Evolutionary conservation across 2,113 vertebrate species (phyloP).

Genomic region (Bubalus kerabau): DNA sequence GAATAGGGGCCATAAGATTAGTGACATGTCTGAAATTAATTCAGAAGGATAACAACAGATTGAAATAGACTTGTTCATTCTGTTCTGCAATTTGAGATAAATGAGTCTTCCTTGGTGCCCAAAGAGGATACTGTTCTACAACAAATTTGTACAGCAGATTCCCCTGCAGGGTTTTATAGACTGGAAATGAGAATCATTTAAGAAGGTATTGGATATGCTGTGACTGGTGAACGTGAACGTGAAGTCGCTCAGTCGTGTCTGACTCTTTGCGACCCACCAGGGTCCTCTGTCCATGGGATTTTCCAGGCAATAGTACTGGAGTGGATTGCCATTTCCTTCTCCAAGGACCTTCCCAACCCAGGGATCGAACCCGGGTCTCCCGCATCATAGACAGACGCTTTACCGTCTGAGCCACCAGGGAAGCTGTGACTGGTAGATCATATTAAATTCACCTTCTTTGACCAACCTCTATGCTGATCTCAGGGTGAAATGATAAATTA

Average conservation of each 20-base stretch:
- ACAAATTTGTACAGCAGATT: not conserved
- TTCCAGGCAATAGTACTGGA: no score
- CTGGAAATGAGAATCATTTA: slow-evolving; percentile 40
- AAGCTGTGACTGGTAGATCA: not conserved
- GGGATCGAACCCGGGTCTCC: no score
- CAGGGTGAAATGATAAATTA: slow-evolving; percentile 35
- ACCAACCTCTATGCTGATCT: not conserved
- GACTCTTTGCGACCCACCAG: no score
- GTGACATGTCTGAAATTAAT: not conserved
- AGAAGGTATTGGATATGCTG: not conserved
- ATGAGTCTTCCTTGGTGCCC: slow-evolving; percentile 6
- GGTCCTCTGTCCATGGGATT: no score
- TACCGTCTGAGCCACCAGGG: no score
- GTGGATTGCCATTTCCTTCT: no score
- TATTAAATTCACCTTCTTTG: slow-evolving; percentile 31
- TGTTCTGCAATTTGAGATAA: not conserved
- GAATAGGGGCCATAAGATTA: not conserved
- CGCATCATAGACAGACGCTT: no score
- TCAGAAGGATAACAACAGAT: not conserved
- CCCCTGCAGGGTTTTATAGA: not conserved
- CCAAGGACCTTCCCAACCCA: no score
- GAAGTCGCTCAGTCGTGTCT: no score
- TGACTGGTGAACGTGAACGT: not conserved
- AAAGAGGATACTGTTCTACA: not conserved
- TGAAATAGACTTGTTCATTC: not conserved